phyloP scores from a whole-genome alignment of 2,797 vertebrate genomes.

The Dermochelys coriacea region DNA sequence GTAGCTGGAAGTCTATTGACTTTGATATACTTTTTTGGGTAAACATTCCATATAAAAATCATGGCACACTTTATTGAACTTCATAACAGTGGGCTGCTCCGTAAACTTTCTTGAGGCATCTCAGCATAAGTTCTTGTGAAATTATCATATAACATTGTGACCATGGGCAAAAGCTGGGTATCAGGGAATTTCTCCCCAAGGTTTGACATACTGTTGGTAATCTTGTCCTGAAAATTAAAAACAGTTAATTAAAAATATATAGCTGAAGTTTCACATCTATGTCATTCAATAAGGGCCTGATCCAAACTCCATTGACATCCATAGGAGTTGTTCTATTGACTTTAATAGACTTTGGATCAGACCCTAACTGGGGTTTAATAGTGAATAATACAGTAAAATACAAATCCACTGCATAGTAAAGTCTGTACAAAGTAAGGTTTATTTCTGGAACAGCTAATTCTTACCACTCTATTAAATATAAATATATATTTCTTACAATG shows the following conservation, averaged over 20 bases:
- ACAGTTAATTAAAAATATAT: background rate
- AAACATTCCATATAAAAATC: background rate
- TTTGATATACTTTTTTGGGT: background rate
- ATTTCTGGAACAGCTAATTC: background rate
- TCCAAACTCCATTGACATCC: background rate
- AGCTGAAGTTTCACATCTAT: rapidly evolving
- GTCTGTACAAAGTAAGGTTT: background rate
- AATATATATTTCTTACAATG: background rate
- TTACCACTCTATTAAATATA: background rate
- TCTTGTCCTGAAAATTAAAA: background rate
- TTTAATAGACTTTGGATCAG: background rate
- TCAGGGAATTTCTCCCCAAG: background rate
- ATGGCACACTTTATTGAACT: background rate
- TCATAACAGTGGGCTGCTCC: rapidly evolving
- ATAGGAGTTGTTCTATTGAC: background rate
- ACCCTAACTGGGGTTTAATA: background rate
- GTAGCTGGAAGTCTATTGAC: background rate
- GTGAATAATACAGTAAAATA: rapidly evolving
- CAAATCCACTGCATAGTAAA: background rate
- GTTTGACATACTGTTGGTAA: background rate
- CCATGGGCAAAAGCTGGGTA: background rate
- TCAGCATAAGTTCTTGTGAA: background rate
- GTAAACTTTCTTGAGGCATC: background rate
- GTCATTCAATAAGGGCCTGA: background rate
- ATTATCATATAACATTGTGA: rapidly evolving